Percentiles rank a stretch among this genome's conserved stretches.
These are phyloP conservation scores for Yponomeuta plumbellus DNA, from an alignment of 2,888 invertebrate genomes.

Conservation along the genomic window DNA sequence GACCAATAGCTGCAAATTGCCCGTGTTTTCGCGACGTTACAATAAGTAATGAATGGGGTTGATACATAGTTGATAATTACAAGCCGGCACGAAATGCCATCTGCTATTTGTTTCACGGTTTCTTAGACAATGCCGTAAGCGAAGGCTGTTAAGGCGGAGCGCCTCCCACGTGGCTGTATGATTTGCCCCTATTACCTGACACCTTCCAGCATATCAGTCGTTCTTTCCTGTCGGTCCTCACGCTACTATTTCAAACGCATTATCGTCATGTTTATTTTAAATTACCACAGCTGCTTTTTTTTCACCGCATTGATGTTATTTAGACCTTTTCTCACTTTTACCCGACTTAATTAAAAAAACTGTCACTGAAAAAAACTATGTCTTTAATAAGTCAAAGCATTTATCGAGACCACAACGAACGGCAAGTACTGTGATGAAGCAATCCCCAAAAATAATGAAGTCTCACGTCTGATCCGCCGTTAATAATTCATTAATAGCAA, in stretches of 20 bases:
- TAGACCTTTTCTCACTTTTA: neutral
- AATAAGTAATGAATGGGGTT: conserved; percentile 11
- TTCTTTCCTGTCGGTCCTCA: conserved; percentile 17
- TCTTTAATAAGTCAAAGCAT: neutral
- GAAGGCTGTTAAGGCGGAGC: conserved; percentile 16
- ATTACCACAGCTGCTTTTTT: neutral
- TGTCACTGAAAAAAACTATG: neutral
- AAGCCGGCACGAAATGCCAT: conserved; percentile 17
- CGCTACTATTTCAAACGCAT: conserved; percentile 15
- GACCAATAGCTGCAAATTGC: conserved; percentile 5
- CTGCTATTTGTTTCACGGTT: conserved; percentile 35
- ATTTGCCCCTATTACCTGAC: conserved; percentile 22
- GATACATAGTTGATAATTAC: conserved; percentile 12
- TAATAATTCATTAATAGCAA: neutral
- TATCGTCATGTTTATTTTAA: conserved; percentile 8
- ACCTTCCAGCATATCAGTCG: conserved; percentile 19
- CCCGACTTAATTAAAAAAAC: neutral
- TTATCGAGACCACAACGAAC: neutral
- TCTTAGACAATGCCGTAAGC: conserved; percentile 28
- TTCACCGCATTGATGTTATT: neutral
- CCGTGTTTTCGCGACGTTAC: conserved; percentile 20
- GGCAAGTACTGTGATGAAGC: neutral
- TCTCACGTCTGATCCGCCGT: neutral
- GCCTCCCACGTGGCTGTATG: conserved; percentile 22
- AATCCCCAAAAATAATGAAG: neutral